Base-by-base conservation (phyloP, 2,113 vertebrate genomes). In the Scomber colias region DNA sequence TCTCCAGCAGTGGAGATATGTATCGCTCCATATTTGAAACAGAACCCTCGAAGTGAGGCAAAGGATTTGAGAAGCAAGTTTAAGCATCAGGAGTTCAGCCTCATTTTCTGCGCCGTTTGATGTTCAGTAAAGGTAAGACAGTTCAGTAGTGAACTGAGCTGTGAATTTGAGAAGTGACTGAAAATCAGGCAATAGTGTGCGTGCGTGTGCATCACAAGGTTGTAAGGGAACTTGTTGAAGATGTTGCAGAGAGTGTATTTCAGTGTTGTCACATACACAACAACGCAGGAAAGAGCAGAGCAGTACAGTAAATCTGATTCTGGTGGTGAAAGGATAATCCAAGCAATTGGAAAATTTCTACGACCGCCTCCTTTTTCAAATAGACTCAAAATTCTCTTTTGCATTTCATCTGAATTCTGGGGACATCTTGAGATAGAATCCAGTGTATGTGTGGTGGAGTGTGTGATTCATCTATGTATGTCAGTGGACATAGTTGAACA, bases 11-110 rank as follows among this genome's bases (percentile, higher is more conserved):
- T 13, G 61, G 35, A 85, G 90, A 93, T 90, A 83, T 44, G 75
- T 59, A 90, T 92, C 85, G 71, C 84, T 87, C 81, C 75, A 87
- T 56, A 85, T 91, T 87, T 82, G 61, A 86, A 74, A 77, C 78
- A 73, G 63, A 87, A 71, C 60, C 87, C 80, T 75, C 30, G 4
- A 80, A 87, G 77, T 82, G 61, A 77, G 66, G 65, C 62, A 24
- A 65, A 79, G 79, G 82, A 88, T 85, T 89, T 72, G 74, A 80
- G 76, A 71, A 11, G 67, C 56, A 70, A 87, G 48, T 81, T 81
- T 53, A 31, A 83, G 66, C 77, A 76, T 70, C 71, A 0, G 44
- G 51, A 14, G 67, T 73, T 81, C 59, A 68, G 45, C 81, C 54
- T 73, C 24, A 75, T 90, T 89, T 89, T 69, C 19, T 64, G 51